A percentile compares a stretch with the other conserved stretches of the same genome.
phyloP scores from a whole-genome alignment of 2,888 invertebrate species.

The Drosophila ezoana region DNA sequence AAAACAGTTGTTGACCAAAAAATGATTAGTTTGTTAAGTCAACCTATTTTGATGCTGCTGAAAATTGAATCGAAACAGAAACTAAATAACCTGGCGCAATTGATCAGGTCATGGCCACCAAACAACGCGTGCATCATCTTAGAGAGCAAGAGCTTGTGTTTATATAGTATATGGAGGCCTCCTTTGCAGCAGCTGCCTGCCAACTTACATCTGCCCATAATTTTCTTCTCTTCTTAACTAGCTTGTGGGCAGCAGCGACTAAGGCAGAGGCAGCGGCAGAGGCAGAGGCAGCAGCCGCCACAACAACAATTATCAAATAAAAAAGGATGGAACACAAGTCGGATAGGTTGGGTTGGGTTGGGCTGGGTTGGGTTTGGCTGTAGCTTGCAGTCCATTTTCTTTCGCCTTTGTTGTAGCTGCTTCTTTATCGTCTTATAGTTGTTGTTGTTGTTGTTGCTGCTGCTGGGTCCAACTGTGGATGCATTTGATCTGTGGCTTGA shows the following conservation, averaged over 20 bases:
- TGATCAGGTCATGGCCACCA: conserved; percentile 39
- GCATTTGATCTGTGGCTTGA: conserved; percentile 78
- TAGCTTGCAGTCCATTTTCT: conserved; percentile 26
- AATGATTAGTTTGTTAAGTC: no score
- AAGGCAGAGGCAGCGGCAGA: not conserved
- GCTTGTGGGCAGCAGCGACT: conserved; percentile 39
- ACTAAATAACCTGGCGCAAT: conserved; percentile 42
- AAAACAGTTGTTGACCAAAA: no score
- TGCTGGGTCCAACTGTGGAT: conserved; percentile 36
- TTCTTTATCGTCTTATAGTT: conserved; percentile 20
- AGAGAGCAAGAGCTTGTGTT: conserved; percentile 1
- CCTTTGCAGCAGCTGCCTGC: conserved; percentile 43
- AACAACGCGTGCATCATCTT: conserved; percentile 4
- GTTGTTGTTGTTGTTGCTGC: conserved; percentile 17
- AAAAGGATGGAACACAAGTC: conserved; percentile 50
- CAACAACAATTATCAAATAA: conserved; percentile 62
- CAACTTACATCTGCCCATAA: conserved; percentile 64
- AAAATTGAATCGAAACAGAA: conserved; percentile 12
- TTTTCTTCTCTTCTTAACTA: conserved; percentile 50
- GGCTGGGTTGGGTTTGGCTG: conserved; percentile 37
- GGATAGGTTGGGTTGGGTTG: conserved; percentile 12
- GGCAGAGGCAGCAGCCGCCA: conserved; percentile 15
- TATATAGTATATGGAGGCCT: conserved; percentile 25
- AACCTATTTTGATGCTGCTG: no score
- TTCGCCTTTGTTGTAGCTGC: not conserved